These are phyloP conservation scores for Sebastes jordani DNA, from an alignment of 2,797 vertebrate species.

Conservation along the genomic window DNA sequence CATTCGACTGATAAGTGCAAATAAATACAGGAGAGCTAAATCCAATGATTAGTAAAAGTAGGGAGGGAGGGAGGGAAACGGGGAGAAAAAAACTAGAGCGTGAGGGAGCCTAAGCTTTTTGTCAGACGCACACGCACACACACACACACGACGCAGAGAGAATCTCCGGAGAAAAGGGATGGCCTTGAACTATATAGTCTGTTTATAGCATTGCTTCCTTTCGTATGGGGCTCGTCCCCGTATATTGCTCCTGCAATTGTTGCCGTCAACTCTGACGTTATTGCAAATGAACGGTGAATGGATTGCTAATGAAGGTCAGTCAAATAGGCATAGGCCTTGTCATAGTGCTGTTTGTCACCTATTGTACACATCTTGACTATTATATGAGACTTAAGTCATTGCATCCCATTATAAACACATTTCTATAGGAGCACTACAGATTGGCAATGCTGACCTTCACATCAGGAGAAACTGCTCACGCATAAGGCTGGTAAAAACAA, in stretches of 20 bases:
- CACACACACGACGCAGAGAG: background rate
- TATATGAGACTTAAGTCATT: background rate
- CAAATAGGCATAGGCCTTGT: background rate
- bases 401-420: background rate
- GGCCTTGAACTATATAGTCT: constrained; percentile 65
- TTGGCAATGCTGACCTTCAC: constrained; percentile 12
- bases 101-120: constrained; percentile 34
- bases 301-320: constrained; percentile 15
- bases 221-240: constrained; percentile 26
- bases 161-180: constrained; percentile 52
- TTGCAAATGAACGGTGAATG: constrained; percentile 44
- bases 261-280: constrained; percentile 30
- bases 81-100: constrained; percentile 5
- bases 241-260: constrained; percentile 39
- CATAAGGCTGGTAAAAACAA: background rate
- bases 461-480: background rate
- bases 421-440: background rate
- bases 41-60: constrained; percentile 38
- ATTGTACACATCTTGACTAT: background rate
- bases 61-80: background rate
- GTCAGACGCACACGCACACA: constrained; percentile 7
- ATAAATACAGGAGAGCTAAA: constrained; percentile 45
- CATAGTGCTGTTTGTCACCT: constrained; percentile 6
- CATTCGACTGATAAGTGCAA: constrained; percentile 59
- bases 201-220: constrained; percentile 57